Conservation (phyloP, 1,140 invertebrate species). For the Drosophila kurseongensis region DNA sequence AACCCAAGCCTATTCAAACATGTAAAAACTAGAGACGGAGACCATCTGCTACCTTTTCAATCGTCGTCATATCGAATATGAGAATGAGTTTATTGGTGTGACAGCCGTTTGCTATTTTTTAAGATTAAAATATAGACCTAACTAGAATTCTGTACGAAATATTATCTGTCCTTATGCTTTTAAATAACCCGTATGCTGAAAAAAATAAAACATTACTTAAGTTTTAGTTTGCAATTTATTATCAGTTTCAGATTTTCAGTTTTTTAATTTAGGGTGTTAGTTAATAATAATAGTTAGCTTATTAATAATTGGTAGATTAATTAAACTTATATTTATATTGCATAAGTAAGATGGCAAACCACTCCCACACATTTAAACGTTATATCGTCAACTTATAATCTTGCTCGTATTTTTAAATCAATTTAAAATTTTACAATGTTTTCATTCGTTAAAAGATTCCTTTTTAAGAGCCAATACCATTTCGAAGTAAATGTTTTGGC, state of each 20-base stretch:
- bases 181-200: not conserved
- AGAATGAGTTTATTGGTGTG: too few species aligned
- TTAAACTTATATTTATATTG: constrained; percentile 73
- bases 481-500: constrained; percentile 31
- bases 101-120: too few species aligned
- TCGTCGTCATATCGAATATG: too few species aligned
- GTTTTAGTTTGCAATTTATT: constrained; percentile 58
- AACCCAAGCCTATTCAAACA: too few species aligned
- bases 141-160: too few species aligned
- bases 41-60: too few species aligned
- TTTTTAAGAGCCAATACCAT: constrained; percentile 61
- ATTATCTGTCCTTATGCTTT: too few species aligned
- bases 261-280: constrained; percentile 58
- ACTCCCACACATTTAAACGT: constrained; percentile 54
- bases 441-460: constrained; percentile 43
- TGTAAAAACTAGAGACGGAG: too few species aligned
- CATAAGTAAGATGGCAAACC: constrained; percentile 64
- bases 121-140: too few species aligned
- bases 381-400: constrained; percentile 31
- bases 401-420: constrained; percentile 14
- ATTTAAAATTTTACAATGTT: constrained; percentile 38
- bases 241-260: constrained; percentile 44
- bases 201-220: not conserved
- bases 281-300: constrained; percentile 54
- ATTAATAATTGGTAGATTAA: constrained; percentile 71